Percentiles rank a stretch among this genome's conserved stretches.
These are phyloP conservation scores for Limnephilus auricula DNA, from an alignment of 2,888 invertebrate species.

Conservation along the genomic window DNA sequence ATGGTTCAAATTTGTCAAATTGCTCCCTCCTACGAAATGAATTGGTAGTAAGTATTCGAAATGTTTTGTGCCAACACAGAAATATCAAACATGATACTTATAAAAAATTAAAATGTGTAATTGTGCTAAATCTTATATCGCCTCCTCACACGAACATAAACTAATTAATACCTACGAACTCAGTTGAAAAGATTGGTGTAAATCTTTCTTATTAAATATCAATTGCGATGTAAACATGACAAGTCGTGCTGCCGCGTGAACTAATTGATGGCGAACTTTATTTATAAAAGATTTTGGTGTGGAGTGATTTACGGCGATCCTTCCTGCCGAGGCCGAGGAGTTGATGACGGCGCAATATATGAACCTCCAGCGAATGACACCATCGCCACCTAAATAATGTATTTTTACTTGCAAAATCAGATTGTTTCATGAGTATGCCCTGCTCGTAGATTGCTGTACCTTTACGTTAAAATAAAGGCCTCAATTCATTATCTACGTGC, in stretches of 20 bases:
- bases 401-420: not conserved
- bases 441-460: too few species aligned
- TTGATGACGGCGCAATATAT: not conserved
- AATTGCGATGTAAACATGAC: not conserved
- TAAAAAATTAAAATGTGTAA: too few species aligned
- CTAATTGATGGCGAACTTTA: not conserved
- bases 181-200: not conserved
- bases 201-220: not conserved
- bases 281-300: not conserved
- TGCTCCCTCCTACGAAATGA: too few species aligned
- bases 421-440: not conserved
- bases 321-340: slow-evolving; percentile 2
- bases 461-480: too few species aligned
- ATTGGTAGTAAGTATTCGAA: not conserved
- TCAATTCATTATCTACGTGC: too few species aligned
- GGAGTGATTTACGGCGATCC: not conserved
- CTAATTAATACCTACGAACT: not conserved
- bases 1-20: too few species aligned
- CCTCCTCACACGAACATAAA: not conserved
- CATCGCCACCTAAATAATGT: not conserved
- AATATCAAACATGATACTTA: not conserved
- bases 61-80: not conserved
- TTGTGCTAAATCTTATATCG: too few species aligned
- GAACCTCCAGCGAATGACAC: not conserved
- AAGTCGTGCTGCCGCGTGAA: not conserved